Conservation (phyloP, 2,888 invertebrate genomes). For the Tetrapedia diversipes region DNA sequence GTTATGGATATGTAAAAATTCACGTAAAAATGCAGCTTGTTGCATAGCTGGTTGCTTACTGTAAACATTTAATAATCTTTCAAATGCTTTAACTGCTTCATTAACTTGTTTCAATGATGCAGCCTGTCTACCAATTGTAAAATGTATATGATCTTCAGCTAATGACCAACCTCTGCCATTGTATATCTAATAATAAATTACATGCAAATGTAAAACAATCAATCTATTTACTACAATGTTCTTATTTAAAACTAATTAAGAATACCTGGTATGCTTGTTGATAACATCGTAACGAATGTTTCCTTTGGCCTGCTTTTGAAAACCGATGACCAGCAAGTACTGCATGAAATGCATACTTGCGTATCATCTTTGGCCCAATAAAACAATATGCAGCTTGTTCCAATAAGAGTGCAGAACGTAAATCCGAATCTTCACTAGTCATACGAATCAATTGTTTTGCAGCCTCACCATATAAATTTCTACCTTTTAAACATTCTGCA, state of each 20-base stretch:
- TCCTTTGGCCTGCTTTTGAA: constrained; percentile 95
- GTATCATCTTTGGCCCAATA: constrained; percentile 89
- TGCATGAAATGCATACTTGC: constrained; percentile 98
- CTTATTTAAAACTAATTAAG: neutral
- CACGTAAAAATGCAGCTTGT: constrained; percentile 92
- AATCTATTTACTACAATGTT: neutral
- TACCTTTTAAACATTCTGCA: constrained; percentile 92
- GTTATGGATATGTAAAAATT: constrained; percentile 93
- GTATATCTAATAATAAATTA: constrained; percentile 86
- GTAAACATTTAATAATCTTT: constrained; percentile 89
- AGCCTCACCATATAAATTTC: constrained; percentile 94
- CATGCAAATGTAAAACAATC: neutral
- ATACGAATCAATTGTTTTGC: constrained; percentile 96
- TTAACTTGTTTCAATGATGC: constrained; percentile 89
- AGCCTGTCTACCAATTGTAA: constrained; percentile 95
- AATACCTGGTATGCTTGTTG: constrained; percentile 94
- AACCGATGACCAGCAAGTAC: constrained; percentile 98
- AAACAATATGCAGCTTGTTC: constrained; percentile 98
- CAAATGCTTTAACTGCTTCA: constrained; percentile 90
- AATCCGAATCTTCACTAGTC: constrained; percentile 98
- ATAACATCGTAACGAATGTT: constrained; percentile 96
- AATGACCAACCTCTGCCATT: constrained; percentile 93
- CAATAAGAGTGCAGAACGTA: constrained; percentile 95
- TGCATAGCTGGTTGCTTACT: constrained; percentile 89
- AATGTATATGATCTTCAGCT: constrained; percentile 97